Conservation (phyloP, 2,113 vertebrate species). For the Alligator mississippiensis region DNA sequence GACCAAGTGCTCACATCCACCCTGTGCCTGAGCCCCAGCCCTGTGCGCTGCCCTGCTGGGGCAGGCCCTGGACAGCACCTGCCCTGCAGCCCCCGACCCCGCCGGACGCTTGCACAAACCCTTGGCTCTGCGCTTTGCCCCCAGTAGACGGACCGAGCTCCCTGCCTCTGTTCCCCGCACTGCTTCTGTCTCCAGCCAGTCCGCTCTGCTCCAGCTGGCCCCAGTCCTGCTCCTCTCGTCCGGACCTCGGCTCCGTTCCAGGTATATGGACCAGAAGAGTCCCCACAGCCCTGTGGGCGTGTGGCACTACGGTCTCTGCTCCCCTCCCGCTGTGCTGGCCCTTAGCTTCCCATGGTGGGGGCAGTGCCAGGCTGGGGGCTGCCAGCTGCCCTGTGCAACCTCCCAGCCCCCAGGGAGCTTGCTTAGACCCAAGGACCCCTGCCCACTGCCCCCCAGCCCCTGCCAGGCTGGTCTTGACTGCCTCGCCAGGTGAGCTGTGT, state of each 20-base stretch:
- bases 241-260: too few species aligned
- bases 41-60: background rate
- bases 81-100: background rate
- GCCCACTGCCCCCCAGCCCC: too few species aligned
- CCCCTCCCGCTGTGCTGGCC: too few species aligned
- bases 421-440: too few species aligned
- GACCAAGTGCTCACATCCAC: constrained; percentile 60
- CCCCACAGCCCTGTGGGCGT: background rate
- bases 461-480: background rate
- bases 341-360: too few species aligned
- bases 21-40: constrained; percentile 39
- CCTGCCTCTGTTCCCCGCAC: background rate
- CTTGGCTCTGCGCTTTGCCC: background rate
- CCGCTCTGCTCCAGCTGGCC: too few species aligned
- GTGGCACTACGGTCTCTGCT: too few species aligned
- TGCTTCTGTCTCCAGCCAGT: background rate
- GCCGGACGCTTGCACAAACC: background rate
- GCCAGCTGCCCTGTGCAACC: too few species aligned
- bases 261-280: too few species aligned
- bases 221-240: too few species aligned
- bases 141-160: background rate
- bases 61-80: background rate
- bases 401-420: too few species aligned
- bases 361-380: too few species aligned
- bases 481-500: background rate